Evolutionary conservation across 2,797 vertebrate species (phyloP).

Genomic region (Lutjanus argentimaculatus): DNA sequence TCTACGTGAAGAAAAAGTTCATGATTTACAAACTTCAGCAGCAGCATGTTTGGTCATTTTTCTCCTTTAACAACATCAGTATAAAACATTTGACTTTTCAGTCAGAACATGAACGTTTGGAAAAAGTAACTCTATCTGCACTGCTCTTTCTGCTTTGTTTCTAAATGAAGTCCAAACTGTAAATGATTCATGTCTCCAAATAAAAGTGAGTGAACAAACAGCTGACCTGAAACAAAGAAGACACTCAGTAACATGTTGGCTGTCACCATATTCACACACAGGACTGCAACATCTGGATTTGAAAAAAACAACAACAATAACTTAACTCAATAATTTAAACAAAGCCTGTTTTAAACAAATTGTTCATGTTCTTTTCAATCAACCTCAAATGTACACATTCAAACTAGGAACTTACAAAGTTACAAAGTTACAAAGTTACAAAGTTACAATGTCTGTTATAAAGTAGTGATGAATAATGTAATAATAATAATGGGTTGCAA

Average conservation of each 20-base stretch:
- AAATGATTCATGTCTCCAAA: no score
- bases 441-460: no score
- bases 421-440: no score
- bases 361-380: background rate
- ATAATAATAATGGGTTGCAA: no score
- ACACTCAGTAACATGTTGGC: conserved; percentile 22
- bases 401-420: background rate
- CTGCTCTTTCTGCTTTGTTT: no score
- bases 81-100: background rate
- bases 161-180: no score
- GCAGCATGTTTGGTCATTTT: background rate
- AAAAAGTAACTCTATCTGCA: no score
- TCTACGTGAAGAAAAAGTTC: background rate
- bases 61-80: background rate
- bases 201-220: conserved; percentile 10
- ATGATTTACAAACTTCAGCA: background rate
- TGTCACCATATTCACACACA: background rate
- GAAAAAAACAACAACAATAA: background rate
- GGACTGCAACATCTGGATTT: conserved; percentile 3
- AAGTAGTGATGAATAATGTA: no score
- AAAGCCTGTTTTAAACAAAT: background rate
- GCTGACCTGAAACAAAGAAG: conserved; percentile 45
- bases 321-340: no score
- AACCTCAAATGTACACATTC: background rate
- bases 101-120: no score